Conservation (phyloP, 1,140 invertebrate genomes). For the Ceratosolen solmsi region DNA sequence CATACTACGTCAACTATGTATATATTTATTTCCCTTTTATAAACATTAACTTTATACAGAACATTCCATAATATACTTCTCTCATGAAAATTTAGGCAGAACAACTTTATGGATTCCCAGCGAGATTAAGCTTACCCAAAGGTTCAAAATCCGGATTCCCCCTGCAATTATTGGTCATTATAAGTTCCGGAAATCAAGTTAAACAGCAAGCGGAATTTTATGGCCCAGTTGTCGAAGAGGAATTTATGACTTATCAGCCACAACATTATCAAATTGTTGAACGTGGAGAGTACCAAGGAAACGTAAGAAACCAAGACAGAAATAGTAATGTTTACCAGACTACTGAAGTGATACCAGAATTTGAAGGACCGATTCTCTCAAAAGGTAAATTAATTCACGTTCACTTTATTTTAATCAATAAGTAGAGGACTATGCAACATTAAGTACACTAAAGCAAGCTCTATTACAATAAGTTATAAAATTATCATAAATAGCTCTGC, state of each 20-base stretch:
- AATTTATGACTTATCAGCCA: conserved; percentile 62
- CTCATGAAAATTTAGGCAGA: conserved; percentile 61
- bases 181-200: conserved; percentile 71
- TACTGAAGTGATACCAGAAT: conserved; percentile 64
- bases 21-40: too few species aligned
- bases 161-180: conserved; percentile 77
- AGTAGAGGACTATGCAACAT: background rate
- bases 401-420: background rate
- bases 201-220: conserved; percentile 55
- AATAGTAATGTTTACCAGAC: conserved; percentile 52
- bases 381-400: conserved; percentile 12
- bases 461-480: background rate
- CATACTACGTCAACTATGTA: conserved; percentile 73
- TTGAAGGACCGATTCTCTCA: conserved; percentile 38
- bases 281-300: conserved; percentile 62
- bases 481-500: background rate
- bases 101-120: conserved; percentile 75
- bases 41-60: background rate
- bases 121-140: conserved; percentile 76
- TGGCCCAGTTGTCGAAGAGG: conserved; percentile 60
- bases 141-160: conserved; percentile 76
- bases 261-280: conserved; percentile 64
- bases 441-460: too few species aligned
- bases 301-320: conserved; percentile 48
- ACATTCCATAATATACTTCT: background rate